These are phyloP conservation scores for Pachycephala philippinensis DNA, from an alignment of 2,113 vertebrate genomes.

Conservation along the genomic window DNA sequence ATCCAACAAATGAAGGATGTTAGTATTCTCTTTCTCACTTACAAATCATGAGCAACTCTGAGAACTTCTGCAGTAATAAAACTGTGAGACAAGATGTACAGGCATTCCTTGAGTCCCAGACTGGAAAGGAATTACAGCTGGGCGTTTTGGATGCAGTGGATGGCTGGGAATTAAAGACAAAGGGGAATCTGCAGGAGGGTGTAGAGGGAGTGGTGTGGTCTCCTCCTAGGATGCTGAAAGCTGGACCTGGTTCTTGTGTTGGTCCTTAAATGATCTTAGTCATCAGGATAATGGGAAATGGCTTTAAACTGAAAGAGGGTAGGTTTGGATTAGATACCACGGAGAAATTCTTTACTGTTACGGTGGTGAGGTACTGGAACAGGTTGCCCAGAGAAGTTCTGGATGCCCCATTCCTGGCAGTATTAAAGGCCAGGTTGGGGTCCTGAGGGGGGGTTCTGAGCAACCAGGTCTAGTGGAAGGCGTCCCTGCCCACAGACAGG, in stretches of 20 bases:
- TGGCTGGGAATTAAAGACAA: background rate
- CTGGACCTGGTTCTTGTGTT: background rate
- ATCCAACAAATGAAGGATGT: background rate
- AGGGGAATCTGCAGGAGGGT: background rate
- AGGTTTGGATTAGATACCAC: background rate
- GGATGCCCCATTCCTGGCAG: background rate
- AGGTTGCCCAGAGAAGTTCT: background rate
- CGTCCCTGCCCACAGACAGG: background rate
- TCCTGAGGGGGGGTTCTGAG: background rate
- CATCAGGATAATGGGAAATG: background rate
- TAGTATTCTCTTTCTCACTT: background rate
- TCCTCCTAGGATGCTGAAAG: background rate
- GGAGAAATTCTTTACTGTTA: background rate
- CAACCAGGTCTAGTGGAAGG: background rate
- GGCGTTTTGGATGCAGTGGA: background rate
- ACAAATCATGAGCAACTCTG: background rate
- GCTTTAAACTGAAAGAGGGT: background rate
- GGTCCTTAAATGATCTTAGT: background rate
- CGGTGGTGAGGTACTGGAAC: background rate
- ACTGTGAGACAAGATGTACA: background rate
- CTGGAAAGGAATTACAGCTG: background rate
- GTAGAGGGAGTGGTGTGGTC: background rate
- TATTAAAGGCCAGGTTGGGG: no score
- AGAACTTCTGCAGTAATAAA: background rate
- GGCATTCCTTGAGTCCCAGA: background rate